Percentiles rank a stretch among this genome's conserved stretches.
Evolutionary conservation across 2,113 vertebrate species (phyloP).

Genomic region (Edolisoma coerulescens): DNA sequence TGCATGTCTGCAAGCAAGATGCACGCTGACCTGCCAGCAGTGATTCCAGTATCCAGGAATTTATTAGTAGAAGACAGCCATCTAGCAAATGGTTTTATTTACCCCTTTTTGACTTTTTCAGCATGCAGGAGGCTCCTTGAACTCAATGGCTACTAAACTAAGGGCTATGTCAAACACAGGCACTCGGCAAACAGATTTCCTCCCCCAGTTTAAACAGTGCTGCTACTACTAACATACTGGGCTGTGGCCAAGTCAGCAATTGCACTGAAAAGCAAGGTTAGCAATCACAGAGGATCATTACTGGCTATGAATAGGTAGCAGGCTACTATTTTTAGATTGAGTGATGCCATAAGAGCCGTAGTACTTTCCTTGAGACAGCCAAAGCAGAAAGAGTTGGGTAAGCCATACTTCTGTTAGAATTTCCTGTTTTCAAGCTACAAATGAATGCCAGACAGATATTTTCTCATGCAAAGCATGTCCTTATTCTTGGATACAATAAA

Average conservation of each 20-base stretch:
- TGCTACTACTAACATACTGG: background rate
- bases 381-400: background rate
- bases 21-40: background rate
- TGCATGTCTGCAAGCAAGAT: background rate
- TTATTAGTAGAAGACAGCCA: background rate
- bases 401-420: background rate
- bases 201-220: background rate
- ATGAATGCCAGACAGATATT: slow-evolving; percentile 12
- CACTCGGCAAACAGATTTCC: background rate
- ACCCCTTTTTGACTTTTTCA: background rate
- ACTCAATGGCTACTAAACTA: background rate
- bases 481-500: background rate
- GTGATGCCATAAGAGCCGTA: background rate
- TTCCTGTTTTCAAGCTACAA: background rate
- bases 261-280: background rate
- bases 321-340: background rate
- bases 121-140: background rate
- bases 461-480: background rate
- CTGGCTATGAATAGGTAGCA: background rate
- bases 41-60: background rate
- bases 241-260: background rate
- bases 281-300: background rate
- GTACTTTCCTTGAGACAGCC: background rate
- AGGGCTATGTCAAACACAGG: background rate
- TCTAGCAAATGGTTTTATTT: background rate